Conservation (phyloP, 2,797 vertebrate species). For the Denticeps clupeoides region DNA sequence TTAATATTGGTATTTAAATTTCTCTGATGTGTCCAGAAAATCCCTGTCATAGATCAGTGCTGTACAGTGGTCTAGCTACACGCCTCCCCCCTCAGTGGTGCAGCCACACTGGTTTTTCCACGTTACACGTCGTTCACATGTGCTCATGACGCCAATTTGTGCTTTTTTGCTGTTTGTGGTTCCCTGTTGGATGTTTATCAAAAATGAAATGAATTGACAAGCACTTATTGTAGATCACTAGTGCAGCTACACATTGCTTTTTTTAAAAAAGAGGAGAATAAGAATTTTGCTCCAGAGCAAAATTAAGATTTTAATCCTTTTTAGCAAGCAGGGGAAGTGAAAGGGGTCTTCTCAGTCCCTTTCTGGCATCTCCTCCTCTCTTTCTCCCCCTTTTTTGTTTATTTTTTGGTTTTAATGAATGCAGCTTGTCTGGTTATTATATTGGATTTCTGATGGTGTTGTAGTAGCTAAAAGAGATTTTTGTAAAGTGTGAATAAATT, state of each 20-base stretch:
- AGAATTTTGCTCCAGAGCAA: slow-evolving; percentile 32
- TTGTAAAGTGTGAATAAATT: slow-evolving; percentile 79
- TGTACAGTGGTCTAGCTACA: slow-evolving; percentile 49
- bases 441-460: slow-evolving; percentile 67
- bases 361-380: slow-evolving; percentile 59
- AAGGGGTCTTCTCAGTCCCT: slow-evolving; percentile 21
- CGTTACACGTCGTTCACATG: neutral
- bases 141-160: neutral
- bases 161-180: neutral
- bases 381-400: slow-evolving; percentile 10
- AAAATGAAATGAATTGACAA: slow-evolving; percentile 21
- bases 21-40: no score
- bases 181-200: neutral
- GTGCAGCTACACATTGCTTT: slow-evolving; percentile 43
- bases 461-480: slow-evolving; percentile 56
- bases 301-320: slow-evolving; percentile 46
- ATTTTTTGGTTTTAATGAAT: slow-evolving; percentile 52
- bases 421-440: slow-evolving; percentile 67
- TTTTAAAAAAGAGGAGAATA: slow-evolving; percentile 39
- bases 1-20: slow-evolving; percentile 1
- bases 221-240: slow-evolving; percentile 63
- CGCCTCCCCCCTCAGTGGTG: slow-evolving; percentile 1
- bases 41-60: no score
- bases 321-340: slow-evolving; percentile 37
- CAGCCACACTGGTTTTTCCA: slow-evolving; percentile 28